These are phyloP conservation scores for Tiaroga cobitis DNA, from an alignment of 2,797 vertebrate genomes.

Conservation along the genomic window DNA sequence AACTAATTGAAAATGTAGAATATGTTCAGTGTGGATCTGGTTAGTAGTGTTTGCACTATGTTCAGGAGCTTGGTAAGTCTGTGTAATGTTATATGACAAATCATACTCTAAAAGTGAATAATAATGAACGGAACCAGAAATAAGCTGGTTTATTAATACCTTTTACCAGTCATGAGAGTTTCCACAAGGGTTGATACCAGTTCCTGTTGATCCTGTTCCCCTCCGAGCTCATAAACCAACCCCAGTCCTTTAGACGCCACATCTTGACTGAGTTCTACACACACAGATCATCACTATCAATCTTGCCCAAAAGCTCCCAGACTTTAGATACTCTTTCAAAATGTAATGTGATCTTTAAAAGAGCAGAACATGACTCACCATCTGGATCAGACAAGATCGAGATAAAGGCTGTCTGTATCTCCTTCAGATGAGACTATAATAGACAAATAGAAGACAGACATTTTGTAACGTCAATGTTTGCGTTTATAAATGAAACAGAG, in stretches of 20 bases:
- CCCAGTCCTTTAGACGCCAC: conserved; percentile 97
- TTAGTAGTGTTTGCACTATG: neutral
- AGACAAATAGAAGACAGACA: conserved; percentile 29
- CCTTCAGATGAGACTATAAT: conserved; percentile 90
- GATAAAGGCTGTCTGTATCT: conserved; percentile 96
- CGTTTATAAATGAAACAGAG: neutral
- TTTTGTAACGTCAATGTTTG: neutral
- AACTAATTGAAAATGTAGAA: neutral
- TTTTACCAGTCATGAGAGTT: conserved; percentile 98
- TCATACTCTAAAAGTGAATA: neutral
- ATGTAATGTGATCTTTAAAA: conserved; percentile 5
- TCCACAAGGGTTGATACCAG: conserved; percentile 94
- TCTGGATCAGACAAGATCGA: conserved; percentile 93
- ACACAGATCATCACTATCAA: conserved; percentile 34
- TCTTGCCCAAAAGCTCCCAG: neutral
- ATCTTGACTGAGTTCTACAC: conserved; percentile 94
- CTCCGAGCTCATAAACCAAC: conserved; percentile 96
- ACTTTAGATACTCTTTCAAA: neutral
- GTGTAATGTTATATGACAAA: neutral
- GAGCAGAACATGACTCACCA: conserved; percentile 79
- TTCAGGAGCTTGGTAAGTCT: neutral
- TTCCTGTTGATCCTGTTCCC: conserved; percentile 91
- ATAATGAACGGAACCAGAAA: neutral
- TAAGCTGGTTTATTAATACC: conserved; percentile 74
- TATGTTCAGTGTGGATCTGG: neutral